Evolutionary conservation across 2,113 vertebrate species (phyloP).

Genomic region (Cottus gobio): DNA sequence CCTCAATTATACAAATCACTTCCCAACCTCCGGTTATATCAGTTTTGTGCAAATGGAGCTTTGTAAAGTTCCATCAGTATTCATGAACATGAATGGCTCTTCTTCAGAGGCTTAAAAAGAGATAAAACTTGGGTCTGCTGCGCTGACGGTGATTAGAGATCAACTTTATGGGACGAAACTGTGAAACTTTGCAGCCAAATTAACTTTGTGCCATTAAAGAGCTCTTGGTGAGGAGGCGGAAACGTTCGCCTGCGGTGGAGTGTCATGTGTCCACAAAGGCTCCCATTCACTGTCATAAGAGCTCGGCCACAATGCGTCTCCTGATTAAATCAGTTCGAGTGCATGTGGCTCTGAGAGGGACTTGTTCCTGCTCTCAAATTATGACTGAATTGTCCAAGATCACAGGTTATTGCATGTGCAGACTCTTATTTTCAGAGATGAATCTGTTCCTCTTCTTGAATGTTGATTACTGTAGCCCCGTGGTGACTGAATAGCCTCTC

Average conservation of each 20-base stretch:
- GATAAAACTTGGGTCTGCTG: slow-evolving; percentile 56
- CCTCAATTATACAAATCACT: slow-evolving; percentile 58
- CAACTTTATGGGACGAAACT: slow-evolving; percentile 41
- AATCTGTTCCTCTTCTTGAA: slow-evolving; percentile 5
- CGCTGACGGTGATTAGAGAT: slow-evolving; percentile 40
- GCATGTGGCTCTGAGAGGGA: slow-evolving; percentile 4
- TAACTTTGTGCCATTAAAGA: slow-evolving; percentile 28
- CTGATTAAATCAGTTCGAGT: slow-evolving; percentile 33
- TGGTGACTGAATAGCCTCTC: slow-evolving; percentile 39
- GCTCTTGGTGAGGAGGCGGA: slow-evolving; percentile 12
- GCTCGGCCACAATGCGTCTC: slow-evolving; percentile 15
- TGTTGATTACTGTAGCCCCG: slow-evolving; percentile 44
- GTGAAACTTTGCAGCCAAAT: slow-evolving; percentile 55
- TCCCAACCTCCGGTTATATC: slow-evolving; percentile 42
- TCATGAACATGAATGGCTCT: slow-evolving; percentile 62
- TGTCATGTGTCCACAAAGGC: slow-evolving; percentile 50
- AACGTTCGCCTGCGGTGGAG: slow-evolving; percentile 11
- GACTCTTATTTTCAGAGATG: not conserved
- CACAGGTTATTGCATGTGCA: slow-evolving; percentile 19
- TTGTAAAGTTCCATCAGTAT: slow-evolving; percentile 70
- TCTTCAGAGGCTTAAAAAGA: slow-evolving; percentile 57
- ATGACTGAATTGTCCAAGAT: slow-evolving; percentile 17
- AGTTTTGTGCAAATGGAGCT: slow-evolving; percentile 47
- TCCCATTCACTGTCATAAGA: slow-evolving; percentile 34
- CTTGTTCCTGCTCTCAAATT: slow-evolving; percentile 41